Evolutionary conservation across 2,113 vertebrate species (phyloP), one percentile per base, ranked within the genome.

Genomic region (Pygoscelis adeliae): DNA sequence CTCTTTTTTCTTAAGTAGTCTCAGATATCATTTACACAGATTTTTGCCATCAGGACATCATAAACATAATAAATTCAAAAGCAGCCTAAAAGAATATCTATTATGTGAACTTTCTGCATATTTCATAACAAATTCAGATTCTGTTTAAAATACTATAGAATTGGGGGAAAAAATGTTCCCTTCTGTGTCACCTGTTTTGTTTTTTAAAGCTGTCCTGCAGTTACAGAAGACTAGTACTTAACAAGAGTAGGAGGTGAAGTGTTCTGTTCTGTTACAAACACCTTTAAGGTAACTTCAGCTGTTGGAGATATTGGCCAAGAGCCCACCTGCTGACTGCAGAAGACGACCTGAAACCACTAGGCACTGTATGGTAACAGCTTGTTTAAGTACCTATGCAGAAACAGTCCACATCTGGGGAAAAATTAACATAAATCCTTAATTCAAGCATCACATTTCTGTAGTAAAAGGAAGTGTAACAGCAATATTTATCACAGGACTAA

Each of bases 151-250:
- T 29, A 50, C 73, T 74, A 49, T 11, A 90, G 49, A 82, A 83
- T 2, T 3, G 2, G 3, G 2, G 15, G 2, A 2, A 32, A 82
- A 46, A 13, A 11, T 6, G 9, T 61, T 77, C 23, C 5, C 42
- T 67, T 85, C 61, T 34, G 13, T 30, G 11, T 47, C 32, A 69
- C 17, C 17, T 29, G 32, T n/a, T 93, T 59, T 27, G 6, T 13
- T 93, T 46, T 85, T 82, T 55, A 29, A 86, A 95, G 42, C 52
- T 66, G 38, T 25, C 67, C 73, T 83, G 67, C 52, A 84, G 55
- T 47, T 71, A 50, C 18, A 50, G 46, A 85, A 44, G 23, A 27
- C 6, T 16, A 36, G n/a, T 34, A 49, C 27, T 69, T 81, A 58
- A 46, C 30, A 66, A 69, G 30, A 86, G 23, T 6, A 87, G 56